Conservation (phyloP, 1,140 invertebrate species). For the Cydia strobilella region DNA sequence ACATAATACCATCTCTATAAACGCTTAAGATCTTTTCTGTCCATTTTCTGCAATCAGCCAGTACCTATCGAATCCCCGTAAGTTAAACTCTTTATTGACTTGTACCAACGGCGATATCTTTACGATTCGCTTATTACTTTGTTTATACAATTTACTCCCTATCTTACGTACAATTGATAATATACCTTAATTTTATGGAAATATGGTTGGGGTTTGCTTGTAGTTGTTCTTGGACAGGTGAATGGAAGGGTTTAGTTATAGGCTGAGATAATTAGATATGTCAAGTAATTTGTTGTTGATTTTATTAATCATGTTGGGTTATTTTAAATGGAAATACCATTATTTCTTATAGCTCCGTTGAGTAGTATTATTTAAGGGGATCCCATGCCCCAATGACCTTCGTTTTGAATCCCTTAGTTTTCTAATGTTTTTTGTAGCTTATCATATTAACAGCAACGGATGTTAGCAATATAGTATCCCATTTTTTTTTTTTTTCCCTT, state of each 20-base stretch:
- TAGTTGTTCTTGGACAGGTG: neutral
- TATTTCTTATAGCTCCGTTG: neutral
- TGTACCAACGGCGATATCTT: neutral
- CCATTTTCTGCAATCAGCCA: neutral
- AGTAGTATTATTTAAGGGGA: no score
- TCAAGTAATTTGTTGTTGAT: constrained; percentile 9
- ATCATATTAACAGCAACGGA: no score
- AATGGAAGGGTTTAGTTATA: neutral
- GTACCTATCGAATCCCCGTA: constrained; percentile 14
- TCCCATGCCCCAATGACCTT: no score
- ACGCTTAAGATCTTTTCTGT: neutral
- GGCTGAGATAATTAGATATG: constrained; percentile 6
- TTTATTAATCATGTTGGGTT: neutral
- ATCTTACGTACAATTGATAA: neutral
- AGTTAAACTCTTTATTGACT: neutral
- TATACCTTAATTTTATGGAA: neutral
- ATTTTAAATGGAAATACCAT: neutral
- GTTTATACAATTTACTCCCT: neutral
- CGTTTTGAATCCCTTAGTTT: no score
- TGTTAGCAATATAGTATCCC: no score
- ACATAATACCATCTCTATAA: constrained; percentile 1
- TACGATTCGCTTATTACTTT: constrained; percentile 6
- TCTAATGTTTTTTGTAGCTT: no score
- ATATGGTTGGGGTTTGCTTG: neutral
- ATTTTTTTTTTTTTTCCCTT: no score